Conservation (phyloP, 1,140 invertebrate genomes). For the Hycleus cichorii region DNA sequence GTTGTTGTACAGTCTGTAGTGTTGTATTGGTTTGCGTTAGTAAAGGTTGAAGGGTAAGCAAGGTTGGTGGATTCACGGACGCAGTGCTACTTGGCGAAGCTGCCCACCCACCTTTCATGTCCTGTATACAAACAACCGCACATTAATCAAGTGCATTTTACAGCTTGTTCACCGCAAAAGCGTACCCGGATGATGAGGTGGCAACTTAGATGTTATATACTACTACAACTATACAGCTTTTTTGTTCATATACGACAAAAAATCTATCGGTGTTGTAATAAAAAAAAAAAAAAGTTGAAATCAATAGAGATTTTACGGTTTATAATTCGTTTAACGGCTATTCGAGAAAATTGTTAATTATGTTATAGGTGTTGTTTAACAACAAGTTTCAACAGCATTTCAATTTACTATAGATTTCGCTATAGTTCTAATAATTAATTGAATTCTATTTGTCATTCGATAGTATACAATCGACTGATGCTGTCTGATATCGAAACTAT, state of each 20-base stretch:
- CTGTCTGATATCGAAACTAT: conserved; percentile 10
- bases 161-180: conserved; percentile 28
- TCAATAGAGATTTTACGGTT: background rate
- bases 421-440: conserved; percentile 13
- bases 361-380: background rate
- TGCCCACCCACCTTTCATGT: conserved; percentile 39
- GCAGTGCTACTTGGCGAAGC: conserved; percentile 31
- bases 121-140: conserved; percentile 35
- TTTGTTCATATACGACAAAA: background rate
- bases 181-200: conserved; percentile 11
- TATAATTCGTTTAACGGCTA: background rate
- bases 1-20: conserved; percentile 24
- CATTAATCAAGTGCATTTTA: conserved; percentile 38
- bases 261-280: background rate
- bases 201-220: conserved; percentile 4
- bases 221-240: too few species aligned
- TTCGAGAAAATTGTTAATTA: background rate
- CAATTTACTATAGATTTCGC: conserved; percentile 9
- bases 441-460: conserved; percentile 7
- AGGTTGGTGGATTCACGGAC: conserved; percentile 29
- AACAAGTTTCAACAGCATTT: conserved; percentile 1
- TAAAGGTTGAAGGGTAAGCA: conserved; percentile 34
- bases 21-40: conserved; percentile 25
- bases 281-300: background rate
- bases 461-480: background rate